Percentiles rank a stretch among this genome's conserved stretches.
Conservation (phyloP, 1,140 invertebrate genomes). For the Rhopalosiphum maidis region DNA sequence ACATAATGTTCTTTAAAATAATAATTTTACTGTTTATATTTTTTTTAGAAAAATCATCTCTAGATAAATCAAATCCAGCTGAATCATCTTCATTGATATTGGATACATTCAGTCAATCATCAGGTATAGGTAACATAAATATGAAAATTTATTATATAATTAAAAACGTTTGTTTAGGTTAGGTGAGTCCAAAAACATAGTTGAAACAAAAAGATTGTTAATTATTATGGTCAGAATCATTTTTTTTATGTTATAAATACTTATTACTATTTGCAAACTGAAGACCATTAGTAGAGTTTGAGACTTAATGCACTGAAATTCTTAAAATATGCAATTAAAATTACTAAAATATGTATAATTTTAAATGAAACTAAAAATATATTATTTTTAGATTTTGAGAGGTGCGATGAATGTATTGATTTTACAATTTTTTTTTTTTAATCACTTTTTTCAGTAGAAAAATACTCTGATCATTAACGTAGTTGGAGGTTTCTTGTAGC, state of each 20-base stretch:
- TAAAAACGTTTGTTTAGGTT: not conserved
- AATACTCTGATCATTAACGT: no score
- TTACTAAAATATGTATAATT: no score
- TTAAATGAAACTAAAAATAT: no score
- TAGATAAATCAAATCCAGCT: not conserved
- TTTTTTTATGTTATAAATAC: not conserved
- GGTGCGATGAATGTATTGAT: no score
- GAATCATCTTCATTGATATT: conserved; percentile 2
- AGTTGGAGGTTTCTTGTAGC: no score
- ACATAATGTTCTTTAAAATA: not conserved
- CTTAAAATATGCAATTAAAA: not conserved
- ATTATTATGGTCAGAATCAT: not conserved
- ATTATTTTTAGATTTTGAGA: no score
- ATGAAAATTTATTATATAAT: not conserved
- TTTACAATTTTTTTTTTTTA: no score
- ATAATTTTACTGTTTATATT: not conserved
- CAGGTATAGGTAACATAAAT: not conserved
- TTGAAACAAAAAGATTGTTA: not conserved
- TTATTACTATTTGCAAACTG: not conserved
- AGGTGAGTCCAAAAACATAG: not conserved
- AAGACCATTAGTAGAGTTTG: not conserved
- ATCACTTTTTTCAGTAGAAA: no score
- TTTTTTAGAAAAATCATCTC: not conserved
- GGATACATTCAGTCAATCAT: not conserved
- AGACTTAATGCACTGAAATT: not conserved